phyloP scores from a whole-genome alignment of 2,888 invertebrate genomes.

The Plagiodera versicolora region DNA sequence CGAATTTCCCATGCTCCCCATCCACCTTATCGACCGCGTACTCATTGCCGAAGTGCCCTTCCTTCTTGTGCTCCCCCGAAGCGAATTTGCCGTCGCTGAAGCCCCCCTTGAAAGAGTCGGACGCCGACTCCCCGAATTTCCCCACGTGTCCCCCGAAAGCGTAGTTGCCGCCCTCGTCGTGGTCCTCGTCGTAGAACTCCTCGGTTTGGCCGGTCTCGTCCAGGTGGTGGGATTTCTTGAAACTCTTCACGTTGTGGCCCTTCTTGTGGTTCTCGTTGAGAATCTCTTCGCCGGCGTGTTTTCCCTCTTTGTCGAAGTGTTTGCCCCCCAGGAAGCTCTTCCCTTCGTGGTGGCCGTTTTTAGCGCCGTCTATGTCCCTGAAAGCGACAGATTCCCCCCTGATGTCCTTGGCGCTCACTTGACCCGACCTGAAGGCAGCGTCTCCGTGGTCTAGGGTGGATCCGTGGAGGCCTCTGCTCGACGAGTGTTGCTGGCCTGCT shows the following conservation, averaged over 20 bases:
- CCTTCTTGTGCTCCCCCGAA: conserved; percentile 59
- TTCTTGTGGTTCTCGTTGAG: conserved; percentile 65
- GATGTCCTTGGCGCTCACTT: conserved; percentile 52
- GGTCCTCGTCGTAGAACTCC: conserved; percentile 67
- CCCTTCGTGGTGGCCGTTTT: conserved; percentile 63
- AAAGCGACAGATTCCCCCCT: conserved; percentile 59
- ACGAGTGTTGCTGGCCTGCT: conserved; percentile 58
- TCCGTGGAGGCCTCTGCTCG: conserved; percentile 60
- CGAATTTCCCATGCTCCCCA: conserved; percentile 63
- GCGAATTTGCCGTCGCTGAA: conserved; percentile 62
- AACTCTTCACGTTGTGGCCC: conserved; percentile 69
- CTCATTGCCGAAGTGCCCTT: conserved; percentile 61
- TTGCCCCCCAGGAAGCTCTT: conserved; percentile 63
- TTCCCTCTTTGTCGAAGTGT: conserved; percentile 61
- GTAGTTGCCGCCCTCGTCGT: conserved; percentile 65
- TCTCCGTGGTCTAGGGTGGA: conserved; percentile 61
- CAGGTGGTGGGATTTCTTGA: conserved; percentile 67
- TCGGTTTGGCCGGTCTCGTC: conserved; percentile 68
- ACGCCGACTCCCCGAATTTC: conserved; percentile 61
- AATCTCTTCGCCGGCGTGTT: conserved; percentile 61
- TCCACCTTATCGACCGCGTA: conserved; percentile 62
- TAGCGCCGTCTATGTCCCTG: conserved; percentile 61
- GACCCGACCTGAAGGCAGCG: conserved; percentile 56
- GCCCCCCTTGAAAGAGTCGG: conserved; percentile 63
- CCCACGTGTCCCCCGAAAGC: conserved; percentile 61